These are phyloP conservation scores for Cyprinodon brontotheroides DNA, from an alignment of 2,113 vertebrate species.

Conservation along the genomic window DNA sequence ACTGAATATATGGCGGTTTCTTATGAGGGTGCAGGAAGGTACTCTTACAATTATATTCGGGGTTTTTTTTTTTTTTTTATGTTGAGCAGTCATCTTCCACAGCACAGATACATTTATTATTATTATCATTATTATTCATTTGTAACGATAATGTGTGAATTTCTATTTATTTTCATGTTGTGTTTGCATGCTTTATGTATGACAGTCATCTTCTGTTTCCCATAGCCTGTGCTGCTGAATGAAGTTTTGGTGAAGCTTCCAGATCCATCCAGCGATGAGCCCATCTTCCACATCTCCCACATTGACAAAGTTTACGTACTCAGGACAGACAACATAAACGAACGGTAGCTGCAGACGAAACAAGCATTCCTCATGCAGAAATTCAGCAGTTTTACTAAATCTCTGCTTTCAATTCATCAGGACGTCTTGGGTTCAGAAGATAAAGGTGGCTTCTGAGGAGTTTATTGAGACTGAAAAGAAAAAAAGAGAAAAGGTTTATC, in stretches of 20 bases:
- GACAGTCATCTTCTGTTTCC: background rate
- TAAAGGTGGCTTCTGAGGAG: slow-evolving; percentile 91
- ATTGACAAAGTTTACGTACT: slow-evolving; percentile 93
- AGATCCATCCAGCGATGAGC: slow-evolving; percentile 94
- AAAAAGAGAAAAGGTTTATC: slow-evolving; percentile 91
- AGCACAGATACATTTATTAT: no score
- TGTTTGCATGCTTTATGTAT: background rate
- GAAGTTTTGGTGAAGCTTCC: slow-evolving; percentile 95
- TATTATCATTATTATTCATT: no score
- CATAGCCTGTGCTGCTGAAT: slow-evolving; percentile 93
- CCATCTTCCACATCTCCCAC: slow-evolving; percentile 95
- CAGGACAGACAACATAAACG: slow-evolving; percentile 92
- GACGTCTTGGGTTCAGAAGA: slow-evolving; percentile 98
- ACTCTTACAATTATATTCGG: no score
- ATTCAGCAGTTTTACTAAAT: background rate
- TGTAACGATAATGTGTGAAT: no score
- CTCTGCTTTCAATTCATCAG: slow-evolving; percentile 66
- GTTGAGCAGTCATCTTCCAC: no score
- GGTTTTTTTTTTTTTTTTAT: no score
- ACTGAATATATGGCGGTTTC: no score
- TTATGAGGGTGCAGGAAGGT: no score
- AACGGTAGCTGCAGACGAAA: slow-evolving; percentile 81
- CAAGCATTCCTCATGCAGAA: background rate
- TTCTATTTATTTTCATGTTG: background rate
- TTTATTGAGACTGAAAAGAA: slow-evolving; percentile 93